Evolutionary conservation across 2,888 invertebrate genomes (phyloP).

Genomic region (Diaperis boleti): DNA sequence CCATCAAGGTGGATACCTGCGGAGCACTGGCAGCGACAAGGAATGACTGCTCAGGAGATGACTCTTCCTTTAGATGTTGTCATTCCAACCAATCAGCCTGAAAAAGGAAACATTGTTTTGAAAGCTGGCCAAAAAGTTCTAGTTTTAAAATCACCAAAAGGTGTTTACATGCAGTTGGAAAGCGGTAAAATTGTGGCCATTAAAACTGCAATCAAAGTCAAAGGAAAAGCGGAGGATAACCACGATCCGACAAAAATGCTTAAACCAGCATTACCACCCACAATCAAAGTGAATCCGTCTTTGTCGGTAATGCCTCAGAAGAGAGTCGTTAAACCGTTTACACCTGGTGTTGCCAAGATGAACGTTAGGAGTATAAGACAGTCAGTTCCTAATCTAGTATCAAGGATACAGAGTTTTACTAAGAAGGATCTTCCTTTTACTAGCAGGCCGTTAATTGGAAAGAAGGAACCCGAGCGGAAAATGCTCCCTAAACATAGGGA

Average conservation of each 20-base stretch:
- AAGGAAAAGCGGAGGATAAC: constrained; percentile 68
- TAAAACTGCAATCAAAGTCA: constrained; percentile 80
- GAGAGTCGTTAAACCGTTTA: constrained; percentile 59
- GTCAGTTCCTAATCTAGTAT: constrained; percentile 62
- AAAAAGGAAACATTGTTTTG: constrained; percentile 89
- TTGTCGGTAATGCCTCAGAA: constrained; percentile 71
- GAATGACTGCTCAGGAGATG: constrained; percentile 96
- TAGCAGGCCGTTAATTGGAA: neutral
- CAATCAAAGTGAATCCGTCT: constrained; percentile 72
- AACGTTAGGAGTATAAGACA: constrained; percentile 62
- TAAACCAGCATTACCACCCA: constrained; percentile 54
- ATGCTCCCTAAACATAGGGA: constrained; percentile 49
- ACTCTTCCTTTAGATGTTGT: constrained; percentile 91
- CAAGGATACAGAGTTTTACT: constrained; percentile 54
- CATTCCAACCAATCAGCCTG: constrained; percentile 91
- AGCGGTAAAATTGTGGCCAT: constrained; percentile 96
- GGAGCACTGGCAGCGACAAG: constrained; percentile 92
- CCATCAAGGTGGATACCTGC: constrained; percentile 83
- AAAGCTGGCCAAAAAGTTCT: constrained; percentile 95
- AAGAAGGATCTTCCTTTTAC: constrained; percentile 11
- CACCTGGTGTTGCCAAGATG: constrained; percentile 59
- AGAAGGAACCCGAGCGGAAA: constrained; percentile 48
- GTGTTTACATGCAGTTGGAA: constrained; percentile 94
- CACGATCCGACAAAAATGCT: constrained; percentile 63
- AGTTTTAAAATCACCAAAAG: constrained; percentile 94